Percentiles rank a stretch among this genome's conserved stretches.
Conservation (phyloP, 2,797 vertebrate species). For the Propithecus perrieri region DNA sequence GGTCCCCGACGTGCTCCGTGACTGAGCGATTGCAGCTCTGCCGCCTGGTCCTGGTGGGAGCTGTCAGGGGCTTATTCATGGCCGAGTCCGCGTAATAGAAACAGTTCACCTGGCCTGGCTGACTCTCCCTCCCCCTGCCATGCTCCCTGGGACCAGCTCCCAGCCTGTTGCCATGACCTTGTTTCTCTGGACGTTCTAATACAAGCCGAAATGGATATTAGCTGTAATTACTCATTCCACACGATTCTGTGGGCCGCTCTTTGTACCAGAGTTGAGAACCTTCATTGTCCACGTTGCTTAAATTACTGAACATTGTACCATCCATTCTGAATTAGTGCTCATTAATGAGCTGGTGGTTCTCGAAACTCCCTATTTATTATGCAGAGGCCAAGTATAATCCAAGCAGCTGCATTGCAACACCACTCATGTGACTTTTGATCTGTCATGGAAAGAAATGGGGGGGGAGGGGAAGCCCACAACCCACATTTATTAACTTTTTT, state of each 20-base stretch:
- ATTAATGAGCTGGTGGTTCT: constrained; percentile 85
- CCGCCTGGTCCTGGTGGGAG: background rate
- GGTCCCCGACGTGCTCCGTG: fast-evolving
- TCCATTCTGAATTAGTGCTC: constrained; percentile 87
- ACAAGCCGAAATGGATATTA: constrained; percentile 86
- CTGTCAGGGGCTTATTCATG: constrained; percentile 79
- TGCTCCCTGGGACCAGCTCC: constrained; percentile 80
- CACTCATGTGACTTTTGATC: constrained; percentile 82
- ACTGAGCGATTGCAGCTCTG: background rate
- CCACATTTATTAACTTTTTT: background rate
- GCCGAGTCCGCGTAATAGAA: constrained; percentile 66
- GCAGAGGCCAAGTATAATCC: constrained; percentile 83
- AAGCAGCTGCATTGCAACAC: constrained; percentile 79
- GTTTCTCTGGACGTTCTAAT: constrained; percentile 85
- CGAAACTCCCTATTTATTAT: constrained; percentile 86
- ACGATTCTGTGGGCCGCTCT: constrained; percentile 84
- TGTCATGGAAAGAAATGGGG: constrained; percentile 60
- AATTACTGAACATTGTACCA: constrained; percentile 84
- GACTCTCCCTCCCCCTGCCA: constrained; percentile 64
- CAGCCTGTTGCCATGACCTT: constrained; percentile 83
- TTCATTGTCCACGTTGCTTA: constrained; percentile 85
- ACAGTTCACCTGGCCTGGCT: constrained; percentile 80
- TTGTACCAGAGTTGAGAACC: constrained; percentile 85
- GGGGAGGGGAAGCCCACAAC: background rate
- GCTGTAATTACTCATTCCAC: constrained; percentile 86